A percentile compares a stretch with the other conserved stretches of the same genome.
phyloP scores from a whole-genome alignment of 1,140 invertebrate genomes.

The Bombyx mandarina region DNA sequence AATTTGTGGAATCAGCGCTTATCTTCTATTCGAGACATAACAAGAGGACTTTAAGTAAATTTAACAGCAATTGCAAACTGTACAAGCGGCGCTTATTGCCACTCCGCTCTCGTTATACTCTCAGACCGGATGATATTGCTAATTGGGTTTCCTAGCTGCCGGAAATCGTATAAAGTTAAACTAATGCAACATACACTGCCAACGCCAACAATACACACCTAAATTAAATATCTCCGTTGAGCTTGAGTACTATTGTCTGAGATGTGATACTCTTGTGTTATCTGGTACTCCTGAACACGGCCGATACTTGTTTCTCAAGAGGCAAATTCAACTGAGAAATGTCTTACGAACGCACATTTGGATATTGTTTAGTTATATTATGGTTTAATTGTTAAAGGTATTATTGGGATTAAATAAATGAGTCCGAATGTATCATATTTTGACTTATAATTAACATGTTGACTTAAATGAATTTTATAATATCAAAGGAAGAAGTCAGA shows the following conservation, averaged over 20 bases:
- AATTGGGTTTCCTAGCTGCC: constrained; percentile 45
- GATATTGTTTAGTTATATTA: no score
- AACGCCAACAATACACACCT: constrained; percentile 15
- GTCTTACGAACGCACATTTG: no score
- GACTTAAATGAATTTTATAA: no score
- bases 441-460: no score
- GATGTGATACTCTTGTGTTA: constrained; percentile 1
- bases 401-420: no score
- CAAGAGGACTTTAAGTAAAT: constrained; percentile 39
- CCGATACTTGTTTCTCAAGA: no score
- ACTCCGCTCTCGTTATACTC: constrained; percentile 36
- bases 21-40: constrained; percentile 16
- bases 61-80: constrained; percentile 45
- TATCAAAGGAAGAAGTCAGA: no score
- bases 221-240: constrained; percentile 3
- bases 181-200: constrained; percentile 30
- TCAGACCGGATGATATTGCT: constrained; percentile 49
- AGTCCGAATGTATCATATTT: no score
- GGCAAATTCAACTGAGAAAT: no score
- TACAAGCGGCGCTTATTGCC: constrained; percentile 29
- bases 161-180: constrained; percentile 53
- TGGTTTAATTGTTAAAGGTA: no score
- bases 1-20: constrained; percentile 19
- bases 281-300: neutral
- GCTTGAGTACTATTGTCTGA: neutral